Base-by-base conservation (phyloP, 2,888 invertebrate genomes). In the Priocnemis perturbator region DNA sequence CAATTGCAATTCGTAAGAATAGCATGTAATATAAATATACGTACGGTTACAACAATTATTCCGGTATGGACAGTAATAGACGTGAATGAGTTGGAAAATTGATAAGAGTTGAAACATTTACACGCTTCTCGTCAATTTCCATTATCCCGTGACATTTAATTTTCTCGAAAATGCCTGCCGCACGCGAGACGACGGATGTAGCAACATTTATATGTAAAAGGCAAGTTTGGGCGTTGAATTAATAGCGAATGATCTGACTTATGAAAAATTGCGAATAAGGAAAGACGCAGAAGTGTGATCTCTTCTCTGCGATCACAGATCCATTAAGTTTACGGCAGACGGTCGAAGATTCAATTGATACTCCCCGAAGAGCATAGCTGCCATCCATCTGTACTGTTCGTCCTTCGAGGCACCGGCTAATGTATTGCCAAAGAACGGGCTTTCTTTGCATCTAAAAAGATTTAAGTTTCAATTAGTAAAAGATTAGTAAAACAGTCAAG, bases 341-440 rank as follows among this genome's bases (percentile, higher is more conserved):
- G 87, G 85, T 63, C 83, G 80, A 17, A 88, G 81, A 62, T 87
- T 86, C 59, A 84, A 64, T 69, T 88, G 90, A 87, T 95, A 93
- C 80, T 95, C 92, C 0, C 93, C 93, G 80, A 93, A 92, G 86
- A 94, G 91, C 91, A 97, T 93, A 45, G 95, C 94, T 0, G 95
- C 93, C 83, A 94, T 91, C 96, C 96, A 97, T 72, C 93, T 93
- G 17, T 95, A 92, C 79, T 95, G 93, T 76, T 95, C 94, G 57
- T 94, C 93, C 62, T 93, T 93, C 58, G 94, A 94, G 19, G 92
- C 92, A 78, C 96, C 96, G 7, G 94, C 95, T 60, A 97, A 90
- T 0, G 95, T 94, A 84, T 93, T 93, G 0, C 97, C 97, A 87
- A 97, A 96, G 90, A 92, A 96, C 0, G 95, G 95, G 37, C 91